phyloP scores from a whole-genome alignment of 2,888 invertebrate species.

The Venusia cambrica region DNA sequence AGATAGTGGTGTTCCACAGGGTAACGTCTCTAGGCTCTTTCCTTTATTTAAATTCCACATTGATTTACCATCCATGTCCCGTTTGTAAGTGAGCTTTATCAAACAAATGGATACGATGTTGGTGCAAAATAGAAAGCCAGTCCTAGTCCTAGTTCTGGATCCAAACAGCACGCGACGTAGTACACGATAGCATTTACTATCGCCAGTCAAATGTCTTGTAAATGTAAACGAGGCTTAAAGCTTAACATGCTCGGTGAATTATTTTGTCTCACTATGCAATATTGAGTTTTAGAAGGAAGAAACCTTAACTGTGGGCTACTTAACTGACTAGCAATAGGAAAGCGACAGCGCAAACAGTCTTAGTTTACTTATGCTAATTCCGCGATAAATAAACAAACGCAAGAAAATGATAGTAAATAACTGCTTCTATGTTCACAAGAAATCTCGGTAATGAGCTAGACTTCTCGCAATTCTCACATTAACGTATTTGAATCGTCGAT shows the following conservation, averaged over 20 bases:
- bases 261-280: constrained; percentile 17
- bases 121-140: constrained; percentile 40
- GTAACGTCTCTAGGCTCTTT: constrained; percentile 3
- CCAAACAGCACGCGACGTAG: constrained; percentile 31
- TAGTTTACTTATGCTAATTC: constrained; percentile 17
- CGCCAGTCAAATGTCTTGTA: constrained; percentile 36
- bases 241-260: constrained; percentile 23
- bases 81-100: constrained; percentile 23
- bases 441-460: constrained; percentile 29
- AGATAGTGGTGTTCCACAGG: constrained; percentile 3
- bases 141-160: constrained; percentile 36
- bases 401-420: constrained; percentile 23
- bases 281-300: constrained; percentile 9
- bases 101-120: constrained; percentile 23
- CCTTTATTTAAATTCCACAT: constrained; percentile 15
- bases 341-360: constrained; percentile 9
- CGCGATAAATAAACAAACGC: constrained; percentile 13
- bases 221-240: constrained; percentile 31
- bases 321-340: constrained; percentile 14
- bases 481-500: constrained; percentile 26
- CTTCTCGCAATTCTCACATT: constrained; percentile 33
- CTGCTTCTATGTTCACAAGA: constrained; percentile 24
- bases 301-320: constrained; percentile 4
- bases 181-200: constrained; percentile 36
- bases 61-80: constrained; percentile 14